Evolutionary conservation across 2,113 vertebrate species (phyloP).

Genomic region (Otis tarda): DNA sequence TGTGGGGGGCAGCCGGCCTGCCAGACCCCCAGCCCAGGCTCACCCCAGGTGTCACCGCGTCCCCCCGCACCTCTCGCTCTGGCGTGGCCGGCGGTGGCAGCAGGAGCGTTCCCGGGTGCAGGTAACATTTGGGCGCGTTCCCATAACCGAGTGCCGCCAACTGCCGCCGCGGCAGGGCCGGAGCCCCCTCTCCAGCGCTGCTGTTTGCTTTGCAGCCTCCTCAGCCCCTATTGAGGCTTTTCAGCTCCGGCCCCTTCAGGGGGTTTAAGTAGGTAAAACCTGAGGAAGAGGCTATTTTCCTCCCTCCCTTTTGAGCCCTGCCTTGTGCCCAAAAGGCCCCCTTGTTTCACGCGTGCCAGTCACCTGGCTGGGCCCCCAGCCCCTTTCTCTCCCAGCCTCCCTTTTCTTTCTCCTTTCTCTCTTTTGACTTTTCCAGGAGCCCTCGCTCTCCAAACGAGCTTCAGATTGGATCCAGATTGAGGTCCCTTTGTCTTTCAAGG

Average conservation of each 20-base stretch:
- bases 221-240: slow-evolving; percentile 68
- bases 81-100: fast-evolving
- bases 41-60: fast-evolving
- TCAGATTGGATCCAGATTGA: slow-evolving; percentile 81
- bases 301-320: slow-evolving; percentile 77
- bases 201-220: slow-evolving; percentile 73
- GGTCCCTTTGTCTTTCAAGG: slow-evolving; percentile 81
- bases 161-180: slow-evolving; percentile 21
- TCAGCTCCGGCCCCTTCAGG: slow-evolving; percentile 68
- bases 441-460: slow-evolving; percentile 77
- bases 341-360: slow-evolving; percentile 90
- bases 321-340: slow-evolving; percentile 74
- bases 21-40: not conserved
- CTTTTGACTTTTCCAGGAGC: slow-evolving; percentile 81
- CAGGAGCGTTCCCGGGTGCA: not conserved
- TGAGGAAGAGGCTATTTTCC: slow-evolving; percentile 78
- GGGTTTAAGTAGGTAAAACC: slow-evolving; percentile 77
- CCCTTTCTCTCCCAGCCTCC: slow-evolving; percentile 61
- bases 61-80: fast-evolving
- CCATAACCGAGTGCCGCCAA: slow-evolving; percentile 71
- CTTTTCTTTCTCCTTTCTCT: slow-evolving; percentile 76
- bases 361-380: slow-evolving; percentile 79
- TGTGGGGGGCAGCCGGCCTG: not conserved
- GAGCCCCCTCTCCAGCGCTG: slow-evolving; percentile 63
- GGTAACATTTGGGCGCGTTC: slow-evolving; percentile 79